These are phyloP conservation scores for Leiothrix lutea DNA, from an alignment of 2,113 vertebrate species.

Conservation along the genomic window DNA sequence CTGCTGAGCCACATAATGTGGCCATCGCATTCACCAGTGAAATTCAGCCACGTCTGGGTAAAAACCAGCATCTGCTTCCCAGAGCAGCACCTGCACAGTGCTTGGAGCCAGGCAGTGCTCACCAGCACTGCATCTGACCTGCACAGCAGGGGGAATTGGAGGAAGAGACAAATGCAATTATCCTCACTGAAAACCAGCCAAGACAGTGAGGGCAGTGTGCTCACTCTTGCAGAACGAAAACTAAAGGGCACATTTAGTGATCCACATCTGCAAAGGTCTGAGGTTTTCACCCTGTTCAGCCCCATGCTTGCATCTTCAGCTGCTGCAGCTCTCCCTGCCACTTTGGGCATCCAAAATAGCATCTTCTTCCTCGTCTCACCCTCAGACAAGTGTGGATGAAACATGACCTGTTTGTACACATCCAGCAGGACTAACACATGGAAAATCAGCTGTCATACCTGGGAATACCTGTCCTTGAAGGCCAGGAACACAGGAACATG, in stretches of 20 bases:
- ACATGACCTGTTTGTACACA: neutral
- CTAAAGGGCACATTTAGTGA: neutral
- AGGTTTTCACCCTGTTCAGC: neutral
- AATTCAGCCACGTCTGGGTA: neutral
- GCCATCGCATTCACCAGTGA: neutral
- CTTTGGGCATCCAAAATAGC: neutral
- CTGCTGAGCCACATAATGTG: neutral
- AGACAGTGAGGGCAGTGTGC: neutral
- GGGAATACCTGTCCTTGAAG: neutral
- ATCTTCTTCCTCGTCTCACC: neutral
- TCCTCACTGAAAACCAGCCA: neutral
- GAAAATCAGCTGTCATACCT: neutral
- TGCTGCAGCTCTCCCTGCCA: neutral
- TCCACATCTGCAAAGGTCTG: neutral
- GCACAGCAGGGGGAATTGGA: neutral
- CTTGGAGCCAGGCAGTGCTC: neutral
- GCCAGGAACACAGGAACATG: neutral
- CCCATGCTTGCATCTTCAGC: neutral
- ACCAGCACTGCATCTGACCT: neutral
- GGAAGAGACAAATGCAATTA: slow-evolving; percentile 1
- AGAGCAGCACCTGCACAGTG: neutral
- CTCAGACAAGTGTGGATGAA: neutral
- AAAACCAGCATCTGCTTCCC: neutral
- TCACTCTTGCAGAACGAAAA: neutral
- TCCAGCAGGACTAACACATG: neutral